Evolutionary conservation across 2,113 vertebrate genomes (phyloP).

Genomic region (Hippocampus abdominalis): DNA sequence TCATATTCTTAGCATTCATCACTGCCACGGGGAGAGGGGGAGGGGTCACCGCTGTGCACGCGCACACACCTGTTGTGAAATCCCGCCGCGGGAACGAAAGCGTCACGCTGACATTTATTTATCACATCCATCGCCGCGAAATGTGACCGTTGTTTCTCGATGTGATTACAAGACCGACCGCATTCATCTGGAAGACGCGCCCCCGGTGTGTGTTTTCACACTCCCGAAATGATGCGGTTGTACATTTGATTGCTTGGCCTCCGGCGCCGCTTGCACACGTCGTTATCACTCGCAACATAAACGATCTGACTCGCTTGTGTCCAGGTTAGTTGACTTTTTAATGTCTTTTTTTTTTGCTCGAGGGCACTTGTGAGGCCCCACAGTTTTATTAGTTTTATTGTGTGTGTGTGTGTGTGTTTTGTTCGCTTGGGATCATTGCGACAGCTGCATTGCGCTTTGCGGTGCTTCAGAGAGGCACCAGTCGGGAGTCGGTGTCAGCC

Average conservation of each 20-base stretch:
- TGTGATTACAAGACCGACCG: conserved; percentile 40
- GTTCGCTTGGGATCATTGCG: conserved; percentile 4
- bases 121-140: conserved; percentile 36
- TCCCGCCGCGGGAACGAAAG: conserved; percentile 33
- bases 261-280: neutral
- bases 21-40: conserved; percentile 25
- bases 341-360: conserved; percentile 11
- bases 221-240: conserved; percentile 7
- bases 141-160: conserved; percentile 31
- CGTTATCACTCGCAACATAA: neutral
- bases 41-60: conserved; percentile 18
- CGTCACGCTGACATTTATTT: conserved; percentile 46
- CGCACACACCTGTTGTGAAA: conserved; percentile 28
- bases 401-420: neutral
- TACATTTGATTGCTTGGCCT: neutral
- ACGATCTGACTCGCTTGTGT: neutral
- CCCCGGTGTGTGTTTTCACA: conserved; percentile 20
- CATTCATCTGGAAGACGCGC: conserved; percentile 12
- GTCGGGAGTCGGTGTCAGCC: conserved; percentile 33
- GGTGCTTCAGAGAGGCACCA: neutral
- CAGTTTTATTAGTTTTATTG: conserved; percentile 38
- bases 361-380: neutral
- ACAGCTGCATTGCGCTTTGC: conserved; percentile 47
- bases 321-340: neutral
- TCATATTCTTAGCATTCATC: conserved; percentile 40